Evolutionary conservation across 2,888 invertebrate genomes (phyloP).

Genomic region (Tetrapedia diversipes): DNA sequence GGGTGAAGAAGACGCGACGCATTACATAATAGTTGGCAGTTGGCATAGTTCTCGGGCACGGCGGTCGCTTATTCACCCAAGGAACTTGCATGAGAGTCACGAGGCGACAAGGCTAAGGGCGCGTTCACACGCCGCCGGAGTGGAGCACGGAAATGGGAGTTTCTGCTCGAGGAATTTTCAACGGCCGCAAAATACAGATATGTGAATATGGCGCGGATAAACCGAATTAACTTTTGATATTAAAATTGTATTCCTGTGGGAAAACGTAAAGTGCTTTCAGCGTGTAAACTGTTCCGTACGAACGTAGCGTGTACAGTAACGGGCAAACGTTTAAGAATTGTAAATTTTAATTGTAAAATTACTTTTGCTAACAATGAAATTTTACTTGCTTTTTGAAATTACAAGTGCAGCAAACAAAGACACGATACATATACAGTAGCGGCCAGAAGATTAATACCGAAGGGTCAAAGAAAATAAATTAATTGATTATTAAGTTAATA

Average conservation of each 20-base stretch:
- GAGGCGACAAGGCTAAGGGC: conserved; percentile 61
- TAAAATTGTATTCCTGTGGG: not conserved
- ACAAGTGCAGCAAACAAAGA: no score
- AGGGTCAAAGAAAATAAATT: no score
- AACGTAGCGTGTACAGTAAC: not conserved
- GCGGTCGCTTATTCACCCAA: conserved; percentile 66
- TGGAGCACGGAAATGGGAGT: conserved; percentile 18
- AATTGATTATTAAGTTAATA: no score
- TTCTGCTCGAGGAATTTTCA: conserved; percentile 12
- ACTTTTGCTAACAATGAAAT: no score
- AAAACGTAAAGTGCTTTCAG: no score
- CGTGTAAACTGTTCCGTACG: no score
- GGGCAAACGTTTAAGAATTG: no score
- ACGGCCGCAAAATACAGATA: not conserved
- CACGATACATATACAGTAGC: no score
- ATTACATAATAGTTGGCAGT: conserved; percentile 74
- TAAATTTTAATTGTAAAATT: no score
- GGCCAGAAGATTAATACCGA: no score
- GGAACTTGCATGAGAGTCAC: conserved; percentile 57
- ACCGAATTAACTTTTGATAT: not conserved
- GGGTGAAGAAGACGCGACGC: conserved; percentile 60
- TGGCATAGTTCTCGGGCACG: conserved; percentile 72
- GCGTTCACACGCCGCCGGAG: conserved; percentile 51
- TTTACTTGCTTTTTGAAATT: no score
- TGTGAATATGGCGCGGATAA: not conserved